These are phyloP conservation scores for Xyliphius kryptos DNA, from an alignment of 2,113 vertebrate species.

Conservation along the genomic window DNA sequence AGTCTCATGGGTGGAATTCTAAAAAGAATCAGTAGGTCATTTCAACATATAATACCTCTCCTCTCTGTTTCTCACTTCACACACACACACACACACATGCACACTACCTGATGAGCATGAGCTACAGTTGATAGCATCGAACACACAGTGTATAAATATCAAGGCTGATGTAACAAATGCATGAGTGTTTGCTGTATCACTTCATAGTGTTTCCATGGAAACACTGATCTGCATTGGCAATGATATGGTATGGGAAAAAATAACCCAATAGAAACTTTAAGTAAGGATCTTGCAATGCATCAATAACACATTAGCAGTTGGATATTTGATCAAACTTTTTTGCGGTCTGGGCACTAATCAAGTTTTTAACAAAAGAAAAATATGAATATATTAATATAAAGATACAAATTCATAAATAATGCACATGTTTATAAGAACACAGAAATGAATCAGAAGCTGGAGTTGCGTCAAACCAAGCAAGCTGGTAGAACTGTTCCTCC, in stretches of 20 bases:
- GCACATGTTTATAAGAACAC: conserved; percentile 45
- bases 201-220: conserved; percentile 19
- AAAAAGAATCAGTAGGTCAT: no score
- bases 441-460: conserved; percentile 41
- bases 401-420: conserved; percentile 54
- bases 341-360: neutral
- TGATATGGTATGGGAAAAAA: conserved; percentile 12
- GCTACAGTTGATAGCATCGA: conserved; percentile 1
- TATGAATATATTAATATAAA: no score
- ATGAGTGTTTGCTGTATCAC: conserved; percentile 15
- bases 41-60: conserved; percentile 56
- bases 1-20: conserved; percentile 46
- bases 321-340: neutral
- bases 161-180: conserved; percentile 15
- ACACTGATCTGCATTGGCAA: conserved; percentile 6
- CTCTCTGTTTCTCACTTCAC: conserved; percentile 4
- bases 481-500: conserved; percentile 22
- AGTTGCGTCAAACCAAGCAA: conserved; percentile 30
- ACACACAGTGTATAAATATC: conserved; percentile 13
- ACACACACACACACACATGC: conserved; percentile 16
- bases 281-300: neutral
- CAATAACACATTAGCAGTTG: neutral
- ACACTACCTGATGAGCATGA: conserved; percentile 18
- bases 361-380: neutral
- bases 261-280: no score